These are phyloP conservation scores for Planococcus citri DNA, from an alignment of 1,140 invertebrate genomes.

Conservation along the genomic window DNA sequence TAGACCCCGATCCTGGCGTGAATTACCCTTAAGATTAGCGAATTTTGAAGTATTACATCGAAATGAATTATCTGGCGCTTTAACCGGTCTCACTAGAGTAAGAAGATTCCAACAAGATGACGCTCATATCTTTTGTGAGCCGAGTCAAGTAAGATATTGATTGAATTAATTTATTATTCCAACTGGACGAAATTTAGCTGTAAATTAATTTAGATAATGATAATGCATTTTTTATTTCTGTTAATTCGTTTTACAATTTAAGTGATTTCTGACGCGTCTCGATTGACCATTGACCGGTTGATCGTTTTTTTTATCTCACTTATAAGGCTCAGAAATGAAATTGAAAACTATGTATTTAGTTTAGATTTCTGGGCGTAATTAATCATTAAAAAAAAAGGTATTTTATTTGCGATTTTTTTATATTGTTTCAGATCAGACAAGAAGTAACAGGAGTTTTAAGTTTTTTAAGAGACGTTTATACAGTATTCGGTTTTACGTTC, in stretches of 20 bases:
- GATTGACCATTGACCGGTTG: no score
- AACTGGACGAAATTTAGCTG: no score
- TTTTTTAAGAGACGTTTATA: slow-evolving; percentile 78
- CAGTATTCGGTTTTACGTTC: slow-evolving; percentile 90
- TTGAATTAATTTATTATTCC: no score
- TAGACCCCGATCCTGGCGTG: slow-evolving; percentile 79
- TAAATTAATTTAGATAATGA: no score
- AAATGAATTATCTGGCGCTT: slow-evolving; percentile 89
- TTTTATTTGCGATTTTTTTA: slow-evolving; percentile 21
- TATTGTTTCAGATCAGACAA: slow-evolving; percentile 46
- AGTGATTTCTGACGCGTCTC: no score
- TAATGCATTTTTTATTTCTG: no score
- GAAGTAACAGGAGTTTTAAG: slow-evolving; percentile 78
- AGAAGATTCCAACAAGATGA: slow-evolving; percentile 97
- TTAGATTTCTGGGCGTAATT: no score
- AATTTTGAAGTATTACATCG: slow-evolving; percentile 97
- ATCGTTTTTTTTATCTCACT: no score
- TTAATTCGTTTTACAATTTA: no score
- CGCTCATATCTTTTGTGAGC: slow-evolving; percentile 94
- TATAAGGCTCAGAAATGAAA: no score
- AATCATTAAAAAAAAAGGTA: no score
- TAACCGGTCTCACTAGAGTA: slow-evolving; percentile 89
- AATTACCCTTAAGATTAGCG: slow-evolving; percentile 84
- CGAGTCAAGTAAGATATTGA: slow-evolving; percentile 46
- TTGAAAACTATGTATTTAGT: no score